phyloP scores from a whole-genome alignment of 2,888 invertebrate genomes.

The Xylota segnis region DNA sequence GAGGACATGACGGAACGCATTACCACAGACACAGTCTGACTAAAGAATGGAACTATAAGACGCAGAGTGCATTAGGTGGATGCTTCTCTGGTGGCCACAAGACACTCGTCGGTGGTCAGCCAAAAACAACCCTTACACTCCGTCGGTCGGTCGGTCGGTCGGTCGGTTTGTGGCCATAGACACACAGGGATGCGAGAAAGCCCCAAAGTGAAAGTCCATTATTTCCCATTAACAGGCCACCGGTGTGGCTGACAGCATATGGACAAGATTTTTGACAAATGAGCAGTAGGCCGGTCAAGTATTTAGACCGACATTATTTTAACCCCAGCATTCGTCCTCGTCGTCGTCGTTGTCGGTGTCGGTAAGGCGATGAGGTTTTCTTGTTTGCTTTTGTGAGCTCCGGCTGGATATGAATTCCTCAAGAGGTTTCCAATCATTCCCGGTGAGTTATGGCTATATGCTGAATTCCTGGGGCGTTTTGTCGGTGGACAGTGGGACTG shows the following conservation, averaged over 20 bases:
- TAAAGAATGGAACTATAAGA: constrained; percentile 53
- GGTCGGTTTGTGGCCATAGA: constrained; percentile 42
- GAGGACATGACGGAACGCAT: constrained; percentile 73
- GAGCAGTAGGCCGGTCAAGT: constrained; percentile 76
- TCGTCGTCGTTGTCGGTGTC: constrained; percentile 24
- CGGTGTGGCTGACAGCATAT: constrained; percentile 77
- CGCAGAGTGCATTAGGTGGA: constrained; percentile 66
- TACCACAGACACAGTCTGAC: constrained; percentile 50
- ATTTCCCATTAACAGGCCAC: constrained; percentile 77
- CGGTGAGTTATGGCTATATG: constrained; percentile 80
- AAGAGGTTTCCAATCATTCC: constrained; percentile 81
- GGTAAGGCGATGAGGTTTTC: constrained; percentile 56
- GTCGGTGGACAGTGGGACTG: constrained; percentile 30
- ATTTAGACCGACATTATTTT: constrained; percentile 76
- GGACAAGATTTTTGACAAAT: constrained; percentile 77
- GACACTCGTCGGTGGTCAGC: constrained; percentile 68
- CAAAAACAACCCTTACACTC: constrained; percentile 72
- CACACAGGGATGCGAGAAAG: constrained; percentile 41
- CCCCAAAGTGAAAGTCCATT: constrained; percentile 77
- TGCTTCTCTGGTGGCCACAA: constrained; percentile 69
- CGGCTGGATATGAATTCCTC: constrained; percentile 78
- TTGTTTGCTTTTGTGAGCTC: constrained; percentile 65
- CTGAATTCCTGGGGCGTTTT: constrained; percentile 69
- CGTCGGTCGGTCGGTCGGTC: constrained; percentile 23
- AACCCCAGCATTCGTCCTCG: constrained; percentile 65